Evolutionary conservation across 2,113 vertebrate genomes (phyloP).

Genomic region (Camarhynchus parvulus): DNA sequence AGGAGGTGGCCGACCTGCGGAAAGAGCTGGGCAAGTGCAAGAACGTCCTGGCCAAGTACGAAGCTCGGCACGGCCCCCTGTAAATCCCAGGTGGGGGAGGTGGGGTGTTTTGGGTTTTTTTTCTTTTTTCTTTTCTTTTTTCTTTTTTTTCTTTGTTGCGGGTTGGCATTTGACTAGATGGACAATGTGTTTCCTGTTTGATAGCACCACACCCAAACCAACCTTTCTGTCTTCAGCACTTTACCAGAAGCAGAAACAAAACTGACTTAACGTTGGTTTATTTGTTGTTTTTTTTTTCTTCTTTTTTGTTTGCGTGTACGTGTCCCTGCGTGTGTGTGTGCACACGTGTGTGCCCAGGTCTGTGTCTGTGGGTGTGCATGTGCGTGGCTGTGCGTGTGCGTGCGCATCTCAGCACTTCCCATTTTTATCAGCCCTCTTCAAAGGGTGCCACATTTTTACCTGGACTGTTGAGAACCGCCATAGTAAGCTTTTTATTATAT

Average conservation of each 20-base stretch:
- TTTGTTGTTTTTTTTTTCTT: neutral
- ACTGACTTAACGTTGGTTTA: slow-evolving; percentile 40
- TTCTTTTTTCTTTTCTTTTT: neutral
- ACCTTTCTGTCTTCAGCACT: slow-evolving; percentile 82
- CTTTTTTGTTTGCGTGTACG: neutral
- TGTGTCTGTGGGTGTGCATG: neutral
- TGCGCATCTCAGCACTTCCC: slow-evolving; percentile 67
- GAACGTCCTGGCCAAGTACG: slow-evolving; percentile 92
- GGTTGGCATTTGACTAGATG: slow-evolving; percentile 74
- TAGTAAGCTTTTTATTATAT: slow-evolving; percentile 59
- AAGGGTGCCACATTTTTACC: slow-evolving; percentile 81
- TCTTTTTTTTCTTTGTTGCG: neutral
- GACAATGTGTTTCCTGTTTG: slow-evolving; percentile 81
- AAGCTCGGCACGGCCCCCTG: slow-evolving; percentile 90
- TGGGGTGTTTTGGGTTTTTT: neutral
- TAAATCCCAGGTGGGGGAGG: slow-evolving; percentile 31
- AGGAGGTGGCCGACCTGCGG: slow-evolving; percentile 92
- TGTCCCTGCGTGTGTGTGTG: neutral
- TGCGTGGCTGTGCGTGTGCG: neutral
- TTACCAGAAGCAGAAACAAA: slow-evolving; percentile 80
- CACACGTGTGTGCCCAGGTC: neutral
- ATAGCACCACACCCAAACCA: slow-evolving; percentile 78
- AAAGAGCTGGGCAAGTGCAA: slow-evolving; percentile 97
- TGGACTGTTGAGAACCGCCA: slow-evolving; percentile 71
- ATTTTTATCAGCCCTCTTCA: slow-evolving; percentile 60